Conservation (phyloP, 1,140 invertebrate species). For the Wasmannia auropunctata region DNA sequence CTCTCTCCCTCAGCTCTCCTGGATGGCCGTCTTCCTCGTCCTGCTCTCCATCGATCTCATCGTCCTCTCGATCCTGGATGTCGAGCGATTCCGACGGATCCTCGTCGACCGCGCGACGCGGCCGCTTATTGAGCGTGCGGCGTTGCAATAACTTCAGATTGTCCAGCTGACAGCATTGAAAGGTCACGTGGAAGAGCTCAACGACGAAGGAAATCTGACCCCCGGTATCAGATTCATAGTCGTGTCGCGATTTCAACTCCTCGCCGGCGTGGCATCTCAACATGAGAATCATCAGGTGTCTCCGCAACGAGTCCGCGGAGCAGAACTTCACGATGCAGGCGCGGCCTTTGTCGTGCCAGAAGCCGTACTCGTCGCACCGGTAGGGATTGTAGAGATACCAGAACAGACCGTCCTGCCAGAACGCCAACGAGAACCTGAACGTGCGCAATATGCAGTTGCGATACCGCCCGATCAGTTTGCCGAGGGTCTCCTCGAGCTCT, state of each 20-base stretch:
- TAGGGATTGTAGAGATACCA: conserved; percentile 82
- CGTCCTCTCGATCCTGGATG: conserved; percentile 38
- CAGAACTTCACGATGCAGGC: conserved; percentile 79
- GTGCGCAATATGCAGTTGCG: conserved; percentile 78
- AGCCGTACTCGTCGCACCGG: conserved; percentile 76
- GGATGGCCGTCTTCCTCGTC: conserved; percentile 40
- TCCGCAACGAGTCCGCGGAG: conserved; percentile 69
- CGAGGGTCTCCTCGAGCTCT: conserved; percentile 76
- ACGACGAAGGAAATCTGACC: conserved; percentile 57
- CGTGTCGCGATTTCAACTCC: not conserved
- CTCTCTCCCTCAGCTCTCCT: conserved; percentile 65
- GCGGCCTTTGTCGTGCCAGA: conserved; percentile 75
- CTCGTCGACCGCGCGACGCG: conserved; percentile 46
- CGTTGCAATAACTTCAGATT: conserved; percentile 72
- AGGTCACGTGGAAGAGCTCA: conserved; percentile 75
- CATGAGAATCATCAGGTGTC: conserved; percentile 77
- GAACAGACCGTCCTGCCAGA: conserved; percentile 79
- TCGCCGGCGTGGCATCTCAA: conserved; percentile 73
- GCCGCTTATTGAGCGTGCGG: not conserved
- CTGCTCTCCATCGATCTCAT: conserved; percentile 17
- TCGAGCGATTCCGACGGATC: conserved; percentile 65
- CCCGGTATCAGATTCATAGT: not conserved
- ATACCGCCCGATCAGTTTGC: conserved; percentile 64
- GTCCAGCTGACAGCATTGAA: conserved; percentile 74
- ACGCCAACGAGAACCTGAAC: conserved; percentile 73